Percentiles rank a stretch among this genome's conserved stretches.
These are phyloP conservation scores for Coregonus clupeaformis DNA, from an alignment of 2,113 vertebrate genomes.

Conservation along the genomic window DNA sequence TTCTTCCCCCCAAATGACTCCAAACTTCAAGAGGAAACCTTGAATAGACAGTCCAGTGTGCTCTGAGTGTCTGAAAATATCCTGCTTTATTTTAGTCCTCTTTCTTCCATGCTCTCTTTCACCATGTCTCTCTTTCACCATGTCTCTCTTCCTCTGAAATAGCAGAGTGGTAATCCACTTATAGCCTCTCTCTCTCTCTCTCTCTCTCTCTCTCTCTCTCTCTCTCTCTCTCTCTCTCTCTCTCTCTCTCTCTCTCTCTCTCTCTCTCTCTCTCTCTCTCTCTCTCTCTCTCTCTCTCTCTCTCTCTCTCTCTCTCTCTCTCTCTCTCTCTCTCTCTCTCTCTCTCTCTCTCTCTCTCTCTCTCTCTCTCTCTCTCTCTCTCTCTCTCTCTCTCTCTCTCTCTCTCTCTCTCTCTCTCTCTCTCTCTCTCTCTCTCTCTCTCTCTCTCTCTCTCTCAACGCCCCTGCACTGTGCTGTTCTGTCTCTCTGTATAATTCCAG, in stretches of 20 bases:
- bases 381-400: no score
- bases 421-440: background rate
- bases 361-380: no score
- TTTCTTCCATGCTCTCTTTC: constrained; percentile 23
- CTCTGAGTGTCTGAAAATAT: constrained; percentile 15
- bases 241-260: no score
- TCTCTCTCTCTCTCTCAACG: background rate
- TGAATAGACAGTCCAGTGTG: no score
- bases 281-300: no score
- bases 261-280: no score
- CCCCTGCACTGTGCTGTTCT: background rate
- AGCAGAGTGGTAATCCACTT: constrained; percentile 42
- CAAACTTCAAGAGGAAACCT: background rate
- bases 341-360: no score
- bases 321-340: no score
- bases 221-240: no score
- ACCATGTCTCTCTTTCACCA: no score
- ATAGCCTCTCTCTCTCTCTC: constrained; percentile 42
- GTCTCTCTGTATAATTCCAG: background rate
- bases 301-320: no score
- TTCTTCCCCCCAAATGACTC: background rate
- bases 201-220: background rate
- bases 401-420: no score
- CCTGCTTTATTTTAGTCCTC: constrained; percentile 8
- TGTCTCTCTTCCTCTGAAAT: constrained; percentile 7